Percentiles rank a stretch among this genome's conserved stretches.
These are phyloP conservation scores for Paedocypris micromegethes DNA, from an alignment of 2,797 vertebrate genomes.

Conservation along the genomic window DNA sequence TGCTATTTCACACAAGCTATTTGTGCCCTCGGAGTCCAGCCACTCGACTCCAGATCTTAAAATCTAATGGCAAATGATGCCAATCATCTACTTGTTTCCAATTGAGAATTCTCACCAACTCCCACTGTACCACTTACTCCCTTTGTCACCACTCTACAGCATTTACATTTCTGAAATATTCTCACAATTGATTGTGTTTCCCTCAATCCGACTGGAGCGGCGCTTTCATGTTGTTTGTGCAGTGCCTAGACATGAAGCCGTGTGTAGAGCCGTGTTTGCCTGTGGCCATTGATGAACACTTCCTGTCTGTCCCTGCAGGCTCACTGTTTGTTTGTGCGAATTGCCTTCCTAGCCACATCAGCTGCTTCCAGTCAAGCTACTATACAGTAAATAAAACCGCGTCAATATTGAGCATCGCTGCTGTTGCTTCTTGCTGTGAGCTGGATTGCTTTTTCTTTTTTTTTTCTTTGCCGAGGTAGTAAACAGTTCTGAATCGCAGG, in stretches of 20 bases:
- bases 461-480: constrained; percentile 19
- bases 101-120: constrained; percentile 7
- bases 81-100: background rate
- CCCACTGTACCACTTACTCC: constrained; percentile 9
- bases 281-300: constrained; percentile 34
- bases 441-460: constrained; percentile 22
- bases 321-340: constrained; percentile 42
- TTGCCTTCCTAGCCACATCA: constrained; percentile 39
- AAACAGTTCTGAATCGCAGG: constrained; percentile 25
- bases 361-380: constrained; percentile 40
- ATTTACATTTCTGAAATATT: constrained; percentile 28
- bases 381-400: constrained; percentile 49
- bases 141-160: constrained; percentile 11
- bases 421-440: constrained; percentile 44
- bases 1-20: too few relatives aligned
- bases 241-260: constrained; percentile 19
- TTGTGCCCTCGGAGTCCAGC: too few relatives aligned
- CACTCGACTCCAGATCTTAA: too few relatives aligned
- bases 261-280: constrained; percentile 36
- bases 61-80: background rate
- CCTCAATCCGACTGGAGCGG: constrained; percentile 27
- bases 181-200: constrained; percentile 42
- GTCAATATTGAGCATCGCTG: constrained; percentile 38
- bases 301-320: constrained; percentile 34
- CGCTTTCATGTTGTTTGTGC: constrained; percentile 31